A percentile compares a stretch with the other conserved stretches of the same genome.
phyloP scores from a whole-genome alignment of 2,113 vertebrate genomes.

The Artemisiospiza belli region DNA sequence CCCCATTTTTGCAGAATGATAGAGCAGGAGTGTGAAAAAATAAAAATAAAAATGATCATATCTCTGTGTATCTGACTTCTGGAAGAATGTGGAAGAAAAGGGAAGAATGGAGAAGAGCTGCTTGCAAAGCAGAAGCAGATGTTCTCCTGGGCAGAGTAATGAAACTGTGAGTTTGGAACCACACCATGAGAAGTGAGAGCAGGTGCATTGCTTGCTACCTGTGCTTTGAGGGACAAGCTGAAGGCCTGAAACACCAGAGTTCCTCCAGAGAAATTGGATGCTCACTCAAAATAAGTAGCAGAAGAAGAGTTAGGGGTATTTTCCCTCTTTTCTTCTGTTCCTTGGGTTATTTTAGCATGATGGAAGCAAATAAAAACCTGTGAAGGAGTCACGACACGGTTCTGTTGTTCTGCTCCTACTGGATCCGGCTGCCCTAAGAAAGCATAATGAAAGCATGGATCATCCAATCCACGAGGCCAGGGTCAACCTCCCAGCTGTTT shows the following conservation, averaged over 20 bases:
- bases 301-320: background rate
- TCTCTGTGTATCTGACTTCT: background rate
- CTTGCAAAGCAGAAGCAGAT: background rate
- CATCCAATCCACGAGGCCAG: background rate
- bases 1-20: background rate
- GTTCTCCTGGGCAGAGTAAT: background rate
- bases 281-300: background rate
- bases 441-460: background rate
- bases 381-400: background rate
- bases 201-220: background rate
- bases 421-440: background rate
- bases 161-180: background rate
- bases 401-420: background rate
- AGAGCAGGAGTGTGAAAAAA: background rate
- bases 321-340: background rate
- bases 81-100: background rate
- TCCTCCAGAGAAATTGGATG: background rate
- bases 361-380: background rate
- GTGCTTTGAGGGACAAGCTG: background rate
- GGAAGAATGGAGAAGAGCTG: background rate
- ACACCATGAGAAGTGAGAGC: background rate
- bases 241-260: background rate
- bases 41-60: background rate
- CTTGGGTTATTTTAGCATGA: background rate
- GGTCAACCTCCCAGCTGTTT: rapidly evolving